Evolutionary conservation across 1,140 invertebrate genomes (phyloP).

Genomic region (Popillia japonica): DNA sequence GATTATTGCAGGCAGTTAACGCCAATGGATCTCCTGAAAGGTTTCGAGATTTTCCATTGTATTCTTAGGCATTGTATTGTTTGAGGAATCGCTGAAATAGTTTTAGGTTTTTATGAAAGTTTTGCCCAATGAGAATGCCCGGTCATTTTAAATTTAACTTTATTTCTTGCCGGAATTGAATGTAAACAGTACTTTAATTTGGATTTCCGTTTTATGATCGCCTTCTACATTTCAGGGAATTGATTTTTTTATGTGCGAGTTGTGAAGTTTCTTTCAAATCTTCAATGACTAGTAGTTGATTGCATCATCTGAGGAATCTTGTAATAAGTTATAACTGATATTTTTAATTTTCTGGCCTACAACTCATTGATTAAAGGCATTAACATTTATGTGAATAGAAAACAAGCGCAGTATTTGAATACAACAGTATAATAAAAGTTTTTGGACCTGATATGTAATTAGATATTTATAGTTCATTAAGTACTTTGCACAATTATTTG

Average conservation of each 20-base stretch:
- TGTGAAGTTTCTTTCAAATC: too few relatives aligned
- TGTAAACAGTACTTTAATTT: not conserved
- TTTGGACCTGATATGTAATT: too few relatives aligned
- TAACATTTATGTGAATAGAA: too few relatives aligned
- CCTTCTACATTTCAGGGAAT: not conserved
- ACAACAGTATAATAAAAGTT: too few relatives aligned
- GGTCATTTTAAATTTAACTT: not conserved
- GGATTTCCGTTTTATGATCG: not conserved
- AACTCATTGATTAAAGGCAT: too few relatives aligned
- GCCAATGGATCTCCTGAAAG: conserved; percentile 6
- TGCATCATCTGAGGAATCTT: too few relatives aligned
- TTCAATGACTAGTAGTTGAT: too few relatives aligned
- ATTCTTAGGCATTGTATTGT: not conserved
- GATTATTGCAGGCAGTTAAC: conserved; percentile 33
- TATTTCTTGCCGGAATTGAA: not conserved
- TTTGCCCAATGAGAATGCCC: not conserved
- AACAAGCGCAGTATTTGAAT: too few relatives aligned
- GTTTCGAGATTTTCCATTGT: not conserved
- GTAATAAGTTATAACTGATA: too few relatives aligned
- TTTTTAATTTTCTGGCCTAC: too few relatives aligned
- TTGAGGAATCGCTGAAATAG: not conserved
- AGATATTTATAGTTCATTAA: too few relatives aligned
- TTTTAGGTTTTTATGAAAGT: not conserved
- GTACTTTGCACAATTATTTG: too few relatives aligned
- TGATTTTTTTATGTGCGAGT: not conserved